Conservation (phyloP, 2,113 vertebrate species). For the rat (Rattus norvegicus) region GRCr8 NC_086024.1:8049501-8050000, state of each 20-base stretch:
- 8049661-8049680: background rate
- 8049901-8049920: background rate
- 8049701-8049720: background rate
- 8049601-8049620: background rate
- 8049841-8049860: background rate
- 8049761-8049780: background rate
- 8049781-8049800: background rate
- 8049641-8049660: background rate
- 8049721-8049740: background rate
- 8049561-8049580: background rate
- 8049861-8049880: background rate
- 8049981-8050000: background rate
- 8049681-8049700: background rate
- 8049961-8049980: background rate
- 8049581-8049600: background rate
- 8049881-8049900: background rate
- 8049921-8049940: background rate
- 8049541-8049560: background rate
- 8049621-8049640: background rate
- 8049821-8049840: background rate
- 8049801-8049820: background rate
- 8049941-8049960: slow-evolving; percentile 1
- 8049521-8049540: background rate
- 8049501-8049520: background rate
- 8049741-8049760: background rate